A percentile compares a stretch with the other conserved stretches of the same genome.
Conservation (phyloP, 2,113 vertebrate genomes). For the Phyllopteryx taeniolatus region DNA sequence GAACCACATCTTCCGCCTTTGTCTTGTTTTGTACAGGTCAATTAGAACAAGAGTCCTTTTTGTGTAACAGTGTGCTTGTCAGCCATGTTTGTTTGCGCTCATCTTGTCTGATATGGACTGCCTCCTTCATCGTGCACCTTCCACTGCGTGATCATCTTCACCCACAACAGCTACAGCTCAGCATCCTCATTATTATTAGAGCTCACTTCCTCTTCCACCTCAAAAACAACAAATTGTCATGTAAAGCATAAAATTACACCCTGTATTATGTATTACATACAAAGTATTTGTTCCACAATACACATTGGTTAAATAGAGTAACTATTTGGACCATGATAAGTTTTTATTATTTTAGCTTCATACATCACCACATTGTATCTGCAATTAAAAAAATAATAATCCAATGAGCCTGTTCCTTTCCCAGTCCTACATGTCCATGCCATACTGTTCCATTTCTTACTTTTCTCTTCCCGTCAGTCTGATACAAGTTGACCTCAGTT, state of each 20-base stretch:
- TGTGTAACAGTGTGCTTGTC: not conserved
- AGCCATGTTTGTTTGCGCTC: constrained; percentile 3
- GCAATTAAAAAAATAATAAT: not conserved
- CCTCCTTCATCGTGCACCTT: constrained; percentile 4
- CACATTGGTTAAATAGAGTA: too few relatives aligned
- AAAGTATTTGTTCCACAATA: not conserved
- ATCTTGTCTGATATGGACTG: constrained; percentile 1
- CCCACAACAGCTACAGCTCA: constrained; percentile 4
- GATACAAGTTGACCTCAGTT: too few relatives aligned
- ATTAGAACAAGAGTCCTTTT: constrained; percentile 10
- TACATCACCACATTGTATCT: not conserved
- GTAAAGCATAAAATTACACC: not conserved
- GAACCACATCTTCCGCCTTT: not conserved
- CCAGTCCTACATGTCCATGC: too few relatives aligned
- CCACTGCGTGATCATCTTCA: not conserved
- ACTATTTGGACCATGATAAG: not conserved
- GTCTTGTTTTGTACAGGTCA: not conserved
- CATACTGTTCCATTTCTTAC: too few relatives aligned
- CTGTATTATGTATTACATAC: not conserved
- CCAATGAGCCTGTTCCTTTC: too few relatives aligned
- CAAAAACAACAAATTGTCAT: constrained; percentile 8
- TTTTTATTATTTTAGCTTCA: not conserved
- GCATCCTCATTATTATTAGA: constrained; percentile 6
- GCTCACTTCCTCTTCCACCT: constrained; percentile 6
- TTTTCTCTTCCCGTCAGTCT: too few relatives aligned